phyloP scores from a whole-genome alignment of 1,140 invertebrate genomes.

The Monomorium pharaonis region DNA sequence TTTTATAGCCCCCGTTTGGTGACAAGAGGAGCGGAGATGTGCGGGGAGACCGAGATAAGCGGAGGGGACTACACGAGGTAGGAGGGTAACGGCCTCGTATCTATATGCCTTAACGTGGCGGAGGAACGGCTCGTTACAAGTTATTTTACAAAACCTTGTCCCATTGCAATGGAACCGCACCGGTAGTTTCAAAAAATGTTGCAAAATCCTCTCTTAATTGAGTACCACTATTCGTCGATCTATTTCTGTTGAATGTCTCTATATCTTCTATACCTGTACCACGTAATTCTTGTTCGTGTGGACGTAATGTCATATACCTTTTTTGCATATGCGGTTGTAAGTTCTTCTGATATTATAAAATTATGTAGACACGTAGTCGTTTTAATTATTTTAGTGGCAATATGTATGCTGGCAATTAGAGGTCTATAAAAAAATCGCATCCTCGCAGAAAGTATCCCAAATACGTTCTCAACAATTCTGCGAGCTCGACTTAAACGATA shows the following conservation, averaged over 20 bases:
- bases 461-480: conserved; percentile 1
- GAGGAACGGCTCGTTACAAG: background rate
- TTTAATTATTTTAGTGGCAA: conserved; percentile 17
- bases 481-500: conserved; percentile 22
- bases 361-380: background rate
- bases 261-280: background rate
- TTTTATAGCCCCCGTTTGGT: no score
- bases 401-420: background rate
- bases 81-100: no score
- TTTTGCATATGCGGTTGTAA: background rate
- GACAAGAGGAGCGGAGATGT: no score
- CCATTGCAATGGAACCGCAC: conserved; percentile 2
- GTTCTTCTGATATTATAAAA: conserved; percentile 14
- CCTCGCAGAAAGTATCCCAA: conserved; percentile 1
- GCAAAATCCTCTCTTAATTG: conserved; percentile 14
- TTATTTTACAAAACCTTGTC: background rate
- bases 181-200: conserved; percentile 17
- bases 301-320: background rate
- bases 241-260: background rate
- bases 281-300: background rate
- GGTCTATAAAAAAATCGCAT: conserved; percentile 8
- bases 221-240: background rate
- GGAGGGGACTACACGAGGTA: no score
- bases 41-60: no score
- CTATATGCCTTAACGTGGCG: no score